Evolutionary conservation across 2,113 vertebrate species (phyloP).

Genomic region (Archocentrus centrarchus): DNA sequence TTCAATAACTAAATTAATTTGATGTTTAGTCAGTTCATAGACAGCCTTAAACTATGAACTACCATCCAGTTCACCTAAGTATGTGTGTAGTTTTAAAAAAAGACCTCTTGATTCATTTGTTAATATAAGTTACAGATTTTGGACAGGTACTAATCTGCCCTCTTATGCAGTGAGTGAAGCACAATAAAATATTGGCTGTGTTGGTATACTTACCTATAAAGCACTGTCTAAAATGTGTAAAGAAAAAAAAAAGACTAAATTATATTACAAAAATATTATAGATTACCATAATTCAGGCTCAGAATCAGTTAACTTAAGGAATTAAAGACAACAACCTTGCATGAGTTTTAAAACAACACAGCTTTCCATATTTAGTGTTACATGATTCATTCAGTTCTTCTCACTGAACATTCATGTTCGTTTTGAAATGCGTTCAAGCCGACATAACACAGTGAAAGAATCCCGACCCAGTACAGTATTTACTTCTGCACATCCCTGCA

Average conservation of each 20-base stretch:
- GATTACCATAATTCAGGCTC: not conserved
- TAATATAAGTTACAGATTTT: fast-evolving
- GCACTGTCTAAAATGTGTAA: not conserved
- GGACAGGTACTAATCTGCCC: not conserved
- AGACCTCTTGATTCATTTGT: not conserved
- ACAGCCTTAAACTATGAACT: not conserved
- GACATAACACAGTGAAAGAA: not conserved
- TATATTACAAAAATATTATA: not conserved
- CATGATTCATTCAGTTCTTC: too few relatives aligned
- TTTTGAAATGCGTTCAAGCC: not conserved
- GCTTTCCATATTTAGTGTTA: not conserved
- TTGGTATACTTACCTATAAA: not conserved
- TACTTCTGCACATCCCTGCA: not conserved
- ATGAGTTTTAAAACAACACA: not conserved
- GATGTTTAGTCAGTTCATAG: not conserved
- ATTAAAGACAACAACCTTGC: not conserved
- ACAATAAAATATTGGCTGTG: not conserved
- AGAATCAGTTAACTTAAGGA: not conserved
- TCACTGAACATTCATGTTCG: not conserved
- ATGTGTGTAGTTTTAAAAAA: not conserved
- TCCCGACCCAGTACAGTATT: not conserved
- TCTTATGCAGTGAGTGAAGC: not conserved
- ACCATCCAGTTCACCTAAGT: not conserved
- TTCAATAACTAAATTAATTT: not conserved
- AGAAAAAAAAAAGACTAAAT: too few relatives aligned